Evolutionary conservation across 1,140 invertebrate species (phyloP), one percentile per base, ranked within the genome.

Genomic region (Anastatus disparis): DNA sequence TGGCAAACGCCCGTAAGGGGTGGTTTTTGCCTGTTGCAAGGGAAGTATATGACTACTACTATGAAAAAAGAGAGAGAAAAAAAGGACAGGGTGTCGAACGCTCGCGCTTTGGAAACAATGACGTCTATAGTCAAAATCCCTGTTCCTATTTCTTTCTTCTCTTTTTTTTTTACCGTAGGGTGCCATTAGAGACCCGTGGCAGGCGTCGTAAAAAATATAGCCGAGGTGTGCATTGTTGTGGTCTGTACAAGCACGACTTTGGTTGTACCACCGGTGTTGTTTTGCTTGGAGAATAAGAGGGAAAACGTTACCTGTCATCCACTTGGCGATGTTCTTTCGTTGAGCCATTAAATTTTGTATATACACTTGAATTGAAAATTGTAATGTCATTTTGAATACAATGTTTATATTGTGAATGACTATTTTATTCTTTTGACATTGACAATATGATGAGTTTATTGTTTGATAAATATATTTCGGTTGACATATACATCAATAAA

Each of bases 41-140:
- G 55, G 66, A 50, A 44, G 17, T 24, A 61, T 40, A 69, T 63
- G 63, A 63, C 55, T 12, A 35, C 55, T 26, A 42, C n/a, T n/a
- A n/a, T n/a, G n/a, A 22, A 42, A 22, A 1, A 26, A 20, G 24
- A 24, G 7, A 26, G 67, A 61, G 40, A 55, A n/a, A 62, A 63
- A 72, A 53, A 58, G 75, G 70, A 71, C 69, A 77, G 81, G 77
- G 81, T 79, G 80, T 77, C 74, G 76, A 79, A 78, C 78, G 77
- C 69, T n/a, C n/a, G 52, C 52, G 52, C 61, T 64, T 26, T 26
- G n/a, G 74, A 84, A 82, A 84, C 82, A 85, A 84, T 84, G 82
- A 82, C 79, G 81, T 82, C 82, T 84, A 79, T 81, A 80, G 78
- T 74, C n/a, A n/a, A 76, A 82, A 83, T 81, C 78, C 78, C 76